These are phyloP conservation scores for Clupea harengus DNA, from an alignment of 2,113 vertebrate species.

Conservation along the genomic window DNA sequence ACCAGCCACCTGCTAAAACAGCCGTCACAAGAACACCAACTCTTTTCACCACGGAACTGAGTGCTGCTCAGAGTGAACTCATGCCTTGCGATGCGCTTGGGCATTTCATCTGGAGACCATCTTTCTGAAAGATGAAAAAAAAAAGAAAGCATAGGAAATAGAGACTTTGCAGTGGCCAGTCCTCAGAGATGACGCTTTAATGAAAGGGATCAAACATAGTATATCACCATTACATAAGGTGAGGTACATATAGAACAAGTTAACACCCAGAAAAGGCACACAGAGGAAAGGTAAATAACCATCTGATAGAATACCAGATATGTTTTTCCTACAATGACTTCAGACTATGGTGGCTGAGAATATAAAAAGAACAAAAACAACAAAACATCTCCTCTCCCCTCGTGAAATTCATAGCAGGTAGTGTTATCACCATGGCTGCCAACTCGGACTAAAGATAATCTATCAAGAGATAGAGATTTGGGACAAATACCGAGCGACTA, in stretches of 20 bases:
- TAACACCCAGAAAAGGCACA: neutral
- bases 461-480: neutral
- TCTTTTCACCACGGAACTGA: no score
- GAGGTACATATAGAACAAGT: conserved; percentile 23
- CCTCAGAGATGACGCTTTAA: conserved; percentile 45
- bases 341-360: neutral
- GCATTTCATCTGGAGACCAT: no score
- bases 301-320: neutral
- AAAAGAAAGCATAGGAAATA: neutral
- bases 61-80: no score
- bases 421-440: neutral
- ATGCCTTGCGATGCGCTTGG: no score
- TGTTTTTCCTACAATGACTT: neutral
- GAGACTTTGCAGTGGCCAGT: conserved; percentile 40
- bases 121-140: no score
- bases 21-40: no score
- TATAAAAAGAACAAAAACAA: neutral
- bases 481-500: neutral
- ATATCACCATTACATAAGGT: conserved; percentile 49
- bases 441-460: conserved; percentile 1
- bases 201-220: conserved; percentile 37
- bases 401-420: neutral
- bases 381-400: neutral
- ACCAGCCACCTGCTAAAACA: no score
- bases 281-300: neutral